Evolutionary conservation across 2,797 vertebrate species (phyloP).

Genomic region (Diceros bicornis): DNA sequence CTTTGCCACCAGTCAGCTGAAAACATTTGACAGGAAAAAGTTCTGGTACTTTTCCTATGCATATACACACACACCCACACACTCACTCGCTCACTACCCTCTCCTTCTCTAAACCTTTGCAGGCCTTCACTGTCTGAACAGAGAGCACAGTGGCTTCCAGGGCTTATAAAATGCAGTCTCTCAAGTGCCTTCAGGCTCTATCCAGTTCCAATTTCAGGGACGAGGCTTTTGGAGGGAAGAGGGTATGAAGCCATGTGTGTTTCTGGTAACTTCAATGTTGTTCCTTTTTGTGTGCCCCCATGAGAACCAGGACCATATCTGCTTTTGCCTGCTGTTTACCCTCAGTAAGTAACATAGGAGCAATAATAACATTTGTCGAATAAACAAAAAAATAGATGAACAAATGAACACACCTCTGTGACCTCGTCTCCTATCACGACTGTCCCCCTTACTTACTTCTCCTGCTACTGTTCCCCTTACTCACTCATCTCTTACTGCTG

Average conservation of each 20-base stretch:
- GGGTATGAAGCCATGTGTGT: not conserved
- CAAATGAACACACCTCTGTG: not conserved
- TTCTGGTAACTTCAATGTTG: not conserved
- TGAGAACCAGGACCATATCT: not conserved
- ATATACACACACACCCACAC: not conserved
- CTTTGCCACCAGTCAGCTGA: not conserved
- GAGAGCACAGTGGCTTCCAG: not conserved
- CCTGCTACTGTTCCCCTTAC: no score
- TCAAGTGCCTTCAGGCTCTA: accelerated
- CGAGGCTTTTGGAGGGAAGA: not conserved
- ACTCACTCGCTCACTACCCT: not conserved
- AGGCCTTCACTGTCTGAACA: not conserved
- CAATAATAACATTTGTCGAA: not conserved
- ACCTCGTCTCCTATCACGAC: not conserved
- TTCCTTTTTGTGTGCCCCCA: not conserved
- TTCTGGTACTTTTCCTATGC: not conserved
- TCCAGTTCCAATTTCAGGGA: not conserved
- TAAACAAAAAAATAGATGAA: not conserved
- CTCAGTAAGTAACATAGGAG: not conserved
- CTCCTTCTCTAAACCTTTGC: not conserved
- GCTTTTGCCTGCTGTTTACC: not conserved
- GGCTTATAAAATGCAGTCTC: not conserved
- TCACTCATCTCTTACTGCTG: no score
- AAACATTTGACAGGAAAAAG: not conserved
- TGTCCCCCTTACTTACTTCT: not conserved